Evolutionary conservation across 2,888 invertebrate species (phyloP).

Genomic region (Protodeltote pygarga): DNA sequence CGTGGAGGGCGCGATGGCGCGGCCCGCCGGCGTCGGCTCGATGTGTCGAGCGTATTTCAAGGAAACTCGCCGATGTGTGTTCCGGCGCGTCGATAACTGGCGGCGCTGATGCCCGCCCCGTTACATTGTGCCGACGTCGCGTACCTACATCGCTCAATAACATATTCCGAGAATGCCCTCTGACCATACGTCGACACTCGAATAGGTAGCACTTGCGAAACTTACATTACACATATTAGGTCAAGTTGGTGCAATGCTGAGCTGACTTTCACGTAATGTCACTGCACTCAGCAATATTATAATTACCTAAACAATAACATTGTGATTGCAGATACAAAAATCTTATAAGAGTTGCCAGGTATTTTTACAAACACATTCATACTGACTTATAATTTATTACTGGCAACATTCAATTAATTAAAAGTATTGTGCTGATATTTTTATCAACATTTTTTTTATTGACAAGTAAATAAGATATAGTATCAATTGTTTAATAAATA

Average conservation of each 20-base stretch:
- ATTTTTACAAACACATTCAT: conserved; percentile 23
- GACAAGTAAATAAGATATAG: conserved; percentile 3
- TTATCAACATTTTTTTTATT: conserved; percentile 21
- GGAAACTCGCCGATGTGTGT: conserved; percentile 73
- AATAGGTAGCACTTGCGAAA: conserved; percentile 59
- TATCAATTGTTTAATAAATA: conserved; percentile 13
- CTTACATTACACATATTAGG: conserved; percentile 59
- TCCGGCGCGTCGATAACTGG: conserved; percentile 65
- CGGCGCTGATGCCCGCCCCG: conserved; percentile 56
- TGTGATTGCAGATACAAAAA: conserved; percentile 46
- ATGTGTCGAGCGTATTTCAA: conserved; percentile 73
- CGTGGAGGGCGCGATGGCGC: conserved; percentile 68
- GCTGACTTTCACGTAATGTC: conserved; percentile 69
- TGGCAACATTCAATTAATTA: conserved; percentile 61
- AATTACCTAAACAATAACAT: conserved; percentile 51
- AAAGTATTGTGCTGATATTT: conserved; percentile 6
- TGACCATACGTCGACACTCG: conserved; percentile 47
- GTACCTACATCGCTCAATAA: conserved; percentile 56
- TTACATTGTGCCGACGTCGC: conserved; percentile 56
- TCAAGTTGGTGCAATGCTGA: conserved; percentile 66
- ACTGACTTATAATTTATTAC: conserved; percentile 23
- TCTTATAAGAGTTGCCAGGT: conserved; percentile 64
- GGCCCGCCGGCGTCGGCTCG: conserved; percentile 63
- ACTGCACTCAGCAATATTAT: conserved; percentile 50
- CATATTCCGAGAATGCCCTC: conserved; percentile 61